A percentile compares a stretch with the other conserved stretches of the same genome.
These are phyloP conservation scores for Hoplias malabaricus DNA, from an alignment of 2,113 vertebrate species.

Conservation along the genomic window DNA sequence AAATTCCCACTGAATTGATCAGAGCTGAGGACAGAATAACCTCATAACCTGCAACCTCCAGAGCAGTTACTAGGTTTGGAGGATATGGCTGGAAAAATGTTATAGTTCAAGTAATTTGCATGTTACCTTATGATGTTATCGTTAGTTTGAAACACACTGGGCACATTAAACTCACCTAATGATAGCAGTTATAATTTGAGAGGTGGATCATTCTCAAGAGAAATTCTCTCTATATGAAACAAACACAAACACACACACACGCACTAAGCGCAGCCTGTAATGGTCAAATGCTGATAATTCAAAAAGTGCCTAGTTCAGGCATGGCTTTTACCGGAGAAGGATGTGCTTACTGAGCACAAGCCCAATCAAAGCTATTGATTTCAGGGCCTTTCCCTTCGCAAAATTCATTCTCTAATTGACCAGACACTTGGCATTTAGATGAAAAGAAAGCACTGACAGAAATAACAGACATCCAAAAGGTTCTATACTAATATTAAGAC, in stretches of 20 bases:
- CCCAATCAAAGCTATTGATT: constrained; percentile 50
- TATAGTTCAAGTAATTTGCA: background rate
- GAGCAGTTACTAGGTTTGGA: background rate
- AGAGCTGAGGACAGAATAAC: constrained; percentile 6
- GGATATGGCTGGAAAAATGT: background rate
- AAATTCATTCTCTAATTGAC: constrained; percentile 17
- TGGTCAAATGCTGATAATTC: background rate
- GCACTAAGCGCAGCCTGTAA: background rate
- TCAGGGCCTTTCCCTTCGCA: background rate
- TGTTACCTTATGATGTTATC: background rate
- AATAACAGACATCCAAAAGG: background rate
- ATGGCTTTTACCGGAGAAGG: background rate
- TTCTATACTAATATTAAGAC: no score
- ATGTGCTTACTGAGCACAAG: constrained; percentile 39
- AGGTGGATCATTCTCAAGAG: no score
- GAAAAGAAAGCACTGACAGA: background rate
- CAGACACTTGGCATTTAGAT: background rate
- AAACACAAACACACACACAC: background rate
- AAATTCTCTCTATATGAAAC: background rate
- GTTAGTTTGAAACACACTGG: no score
- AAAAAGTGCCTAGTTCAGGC: background rate
- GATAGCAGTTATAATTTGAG: no score
- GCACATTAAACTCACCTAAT: no score
- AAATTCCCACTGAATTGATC: constrained; percentile 2
- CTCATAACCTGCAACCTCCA: background rate